phyloP scores from a whole-genome alignment of 1,140 invertebrate genomes.

The Eubasilissa regina region DNA sequence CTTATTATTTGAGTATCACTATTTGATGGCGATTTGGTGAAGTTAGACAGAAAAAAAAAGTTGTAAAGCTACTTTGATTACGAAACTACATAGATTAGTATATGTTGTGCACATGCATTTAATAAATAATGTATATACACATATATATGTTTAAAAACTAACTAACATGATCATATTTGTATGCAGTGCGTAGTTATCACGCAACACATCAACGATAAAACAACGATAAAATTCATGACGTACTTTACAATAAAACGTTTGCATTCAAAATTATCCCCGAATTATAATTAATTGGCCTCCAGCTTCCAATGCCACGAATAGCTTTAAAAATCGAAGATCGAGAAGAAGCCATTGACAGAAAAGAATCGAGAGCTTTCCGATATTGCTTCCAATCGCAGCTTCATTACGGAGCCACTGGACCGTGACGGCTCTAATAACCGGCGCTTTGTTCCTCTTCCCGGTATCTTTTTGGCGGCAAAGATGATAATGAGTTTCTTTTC shows the following conservation, averaged over 20 bases:
- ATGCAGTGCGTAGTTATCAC: no score
- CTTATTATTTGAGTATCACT: no score
- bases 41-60: no score
- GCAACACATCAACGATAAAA: no score
- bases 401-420: slow-evolving; percentile 13
- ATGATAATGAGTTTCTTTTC: slow-evolving; percentile 59
- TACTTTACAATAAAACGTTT: not conserved
- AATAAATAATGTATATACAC: no score
- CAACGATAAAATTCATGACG: no score
- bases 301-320: not conserved
- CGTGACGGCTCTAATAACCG: slow-evolving; percentile 54
- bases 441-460: slow-evolving; percentile 50
- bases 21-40: no score
- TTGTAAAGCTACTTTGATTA: no score
- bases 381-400: slow-evolving; percentile 18
- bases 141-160: no score
- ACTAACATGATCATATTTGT: no score
- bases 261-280: not conserved
- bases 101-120: no score
- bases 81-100: no score
- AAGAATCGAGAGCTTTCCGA: slow-evolving; percentile 20
- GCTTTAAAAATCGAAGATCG: slow-evolving; percentile 7
- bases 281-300: not conserved
- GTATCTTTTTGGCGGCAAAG: slow-evolving; percentile 53
- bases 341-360: slow-evolving; percentile 28